phyloP scores from a whole-genome alignment of 2,113 vertebrate genomes.

The Brachyhypopomus gauderio region DNA sequence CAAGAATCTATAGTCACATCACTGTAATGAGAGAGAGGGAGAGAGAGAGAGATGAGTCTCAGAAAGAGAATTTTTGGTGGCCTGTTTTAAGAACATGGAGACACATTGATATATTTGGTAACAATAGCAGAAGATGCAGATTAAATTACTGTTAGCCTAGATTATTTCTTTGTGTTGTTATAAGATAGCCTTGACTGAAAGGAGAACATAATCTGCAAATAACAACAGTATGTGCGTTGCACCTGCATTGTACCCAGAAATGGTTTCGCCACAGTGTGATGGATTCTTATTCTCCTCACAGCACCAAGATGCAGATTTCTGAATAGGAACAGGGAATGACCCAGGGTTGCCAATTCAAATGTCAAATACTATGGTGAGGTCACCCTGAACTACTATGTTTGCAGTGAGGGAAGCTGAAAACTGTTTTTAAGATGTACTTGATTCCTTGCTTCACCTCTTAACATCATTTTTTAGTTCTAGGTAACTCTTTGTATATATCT shows the following conservation, averaged over 20 bases:
- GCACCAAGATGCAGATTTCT: background rate
- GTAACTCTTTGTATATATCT: background rate
- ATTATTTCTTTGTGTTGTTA: too few species aligned
- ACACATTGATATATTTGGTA: too few species aligned
- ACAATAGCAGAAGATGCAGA: too few species aligned
- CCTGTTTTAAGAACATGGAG: too few species aligned
- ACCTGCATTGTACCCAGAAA: too few species aligned
- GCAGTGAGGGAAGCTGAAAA: background rate
- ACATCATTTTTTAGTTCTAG: background rate
- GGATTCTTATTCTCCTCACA: background rate
- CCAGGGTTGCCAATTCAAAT: background rate
- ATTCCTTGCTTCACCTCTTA: background rate
- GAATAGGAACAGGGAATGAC: background rate
- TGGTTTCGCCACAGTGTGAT: background rate
- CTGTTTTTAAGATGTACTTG: background rate
- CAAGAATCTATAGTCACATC: too few species aligned
- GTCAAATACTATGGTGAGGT: background rate
- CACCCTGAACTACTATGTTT: background rate
- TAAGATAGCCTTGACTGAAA: background rate
- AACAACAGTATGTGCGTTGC: background rate
- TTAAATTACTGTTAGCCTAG: too few species aligned
- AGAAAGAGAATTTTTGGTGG: too few species aligned
- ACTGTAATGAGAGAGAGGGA: too few species aligned
- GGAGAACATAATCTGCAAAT: background rate
- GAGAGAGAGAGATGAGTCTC: too few species aligned